Evolutionary conservation across 1,140 invertebrate genomes (phyloP).

Genomic region (Paraescarpia echinospica): DNA sequence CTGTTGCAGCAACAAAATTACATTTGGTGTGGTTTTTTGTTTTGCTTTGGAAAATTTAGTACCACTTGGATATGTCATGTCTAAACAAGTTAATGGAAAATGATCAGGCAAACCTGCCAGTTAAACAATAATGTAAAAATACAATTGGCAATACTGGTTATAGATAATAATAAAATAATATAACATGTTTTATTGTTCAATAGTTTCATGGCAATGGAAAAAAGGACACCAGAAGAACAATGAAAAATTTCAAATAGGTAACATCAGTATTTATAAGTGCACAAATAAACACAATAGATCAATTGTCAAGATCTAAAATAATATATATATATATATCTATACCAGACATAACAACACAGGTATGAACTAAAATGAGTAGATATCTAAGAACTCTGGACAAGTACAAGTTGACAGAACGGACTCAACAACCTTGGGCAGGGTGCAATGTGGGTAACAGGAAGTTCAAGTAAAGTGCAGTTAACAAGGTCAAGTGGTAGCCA

Average conservation of each 20-base stretch:
- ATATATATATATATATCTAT: too few relatives aligned
- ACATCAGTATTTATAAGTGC: background rate
- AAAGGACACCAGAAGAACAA: background rate
- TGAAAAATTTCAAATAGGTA: background rate
- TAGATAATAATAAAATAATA: too few relatives aligned
- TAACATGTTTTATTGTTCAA: background rate
- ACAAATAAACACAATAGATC: background rate
- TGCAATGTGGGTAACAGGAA: background rate
- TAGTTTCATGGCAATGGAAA: background rate
- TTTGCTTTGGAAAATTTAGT: background rate
- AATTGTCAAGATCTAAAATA: background rate
- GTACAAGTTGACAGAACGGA: background rate
- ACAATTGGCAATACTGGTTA: too few relatives aligned
- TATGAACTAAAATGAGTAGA: background rate
- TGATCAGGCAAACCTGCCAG: too few relatives aligned
- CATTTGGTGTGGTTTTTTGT: background rate
- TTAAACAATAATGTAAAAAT: too few relatives aligned
- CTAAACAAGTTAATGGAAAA: background rate
- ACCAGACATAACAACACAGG: background rate
- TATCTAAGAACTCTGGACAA: background rate
- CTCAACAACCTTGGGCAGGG: background rate
- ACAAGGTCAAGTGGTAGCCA: background rate
- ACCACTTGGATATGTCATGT: background rate
- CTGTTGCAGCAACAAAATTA: background rate
- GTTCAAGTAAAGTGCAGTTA: background rate